These are phyloP conservation scores for Lytechinus variegatus DNA, from an alignment of 35 echinoderm and acorn worm species.

Conservation along the genomic window DNA sequence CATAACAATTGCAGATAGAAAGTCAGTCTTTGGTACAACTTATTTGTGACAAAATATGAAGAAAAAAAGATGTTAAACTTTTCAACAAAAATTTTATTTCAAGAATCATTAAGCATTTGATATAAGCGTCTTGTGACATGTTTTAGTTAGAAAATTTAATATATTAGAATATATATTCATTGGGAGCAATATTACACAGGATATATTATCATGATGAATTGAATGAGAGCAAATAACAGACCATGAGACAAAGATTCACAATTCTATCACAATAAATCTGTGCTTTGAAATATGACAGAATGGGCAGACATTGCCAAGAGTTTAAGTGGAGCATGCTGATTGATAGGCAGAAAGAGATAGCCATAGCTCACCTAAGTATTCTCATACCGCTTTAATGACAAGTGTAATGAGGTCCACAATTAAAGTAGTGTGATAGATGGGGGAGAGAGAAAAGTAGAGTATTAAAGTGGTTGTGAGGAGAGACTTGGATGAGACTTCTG, in stretches of 20 bases:
- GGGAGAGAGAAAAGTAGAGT: background rate
- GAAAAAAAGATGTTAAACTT: too few species aligned
- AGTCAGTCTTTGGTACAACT: too few species aligned
- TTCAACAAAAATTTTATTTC: too few species aligned
- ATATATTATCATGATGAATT: background rate
- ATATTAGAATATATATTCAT: background rate
- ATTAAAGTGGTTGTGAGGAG: background rate
- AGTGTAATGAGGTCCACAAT: background rate
- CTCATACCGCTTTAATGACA: background rate
- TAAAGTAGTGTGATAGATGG: constrained; percentile 12
- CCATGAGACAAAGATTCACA: background rate
- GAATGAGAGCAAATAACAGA: background rate
- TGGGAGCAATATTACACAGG: background rate
- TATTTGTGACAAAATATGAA: too few species aligned
- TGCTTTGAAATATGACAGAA: background rate
- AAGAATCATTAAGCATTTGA: too few species aligned
- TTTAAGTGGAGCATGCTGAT: background rate
- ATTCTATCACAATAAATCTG: background rate
- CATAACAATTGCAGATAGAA: background rate
- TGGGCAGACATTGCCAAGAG: background rate
- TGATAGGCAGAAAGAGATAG: background rate
- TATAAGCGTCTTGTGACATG: too few species aligned
- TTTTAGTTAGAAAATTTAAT: background rate
- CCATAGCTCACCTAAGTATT: background rate
- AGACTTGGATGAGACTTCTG: background rate